phyloP scores from a whole-genome alignment of 2,113 vertebrate species.

The Azemiops feae region DNA sequence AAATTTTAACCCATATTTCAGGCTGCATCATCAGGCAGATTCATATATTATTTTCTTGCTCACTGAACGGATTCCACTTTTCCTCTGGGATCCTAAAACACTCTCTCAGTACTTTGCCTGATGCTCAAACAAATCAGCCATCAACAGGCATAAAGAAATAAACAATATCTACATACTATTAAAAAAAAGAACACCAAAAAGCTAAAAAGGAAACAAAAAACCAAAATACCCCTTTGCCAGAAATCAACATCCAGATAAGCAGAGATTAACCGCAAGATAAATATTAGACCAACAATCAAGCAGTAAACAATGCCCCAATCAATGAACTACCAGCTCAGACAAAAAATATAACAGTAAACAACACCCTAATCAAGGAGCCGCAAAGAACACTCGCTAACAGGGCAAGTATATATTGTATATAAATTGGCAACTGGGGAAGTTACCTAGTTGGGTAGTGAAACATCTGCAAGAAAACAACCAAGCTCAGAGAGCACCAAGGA shows the following conservation, averaged over 20 bases:
- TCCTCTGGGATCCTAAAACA: neutral
- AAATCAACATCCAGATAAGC: neutral
- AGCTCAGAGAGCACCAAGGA: neutral
- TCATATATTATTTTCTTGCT: neutral
- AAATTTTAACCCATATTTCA: neutral
- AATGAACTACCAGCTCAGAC: neutral
- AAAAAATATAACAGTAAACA: neutral
- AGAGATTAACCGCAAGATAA: neutral
- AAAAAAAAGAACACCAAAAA: neutral
- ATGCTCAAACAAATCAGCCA: neutral
- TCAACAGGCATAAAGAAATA: neutral
- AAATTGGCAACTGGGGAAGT: neutral
- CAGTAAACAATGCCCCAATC: neutral
- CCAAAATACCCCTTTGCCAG: neutral
- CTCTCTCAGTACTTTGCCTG: neutral
- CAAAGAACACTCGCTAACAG: neutral
- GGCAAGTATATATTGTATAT: neutral
- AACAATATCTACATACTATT: neutral
- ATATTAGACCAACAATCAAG: neutral
- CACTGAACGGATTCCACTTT: neutral
- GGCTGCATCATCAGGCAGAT: neutral
- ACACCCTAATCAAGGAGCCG: neutral
- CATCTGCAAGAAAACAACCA: neutral
- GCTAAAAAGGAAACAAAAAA: neutral
- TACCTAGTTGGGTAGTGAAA: neutral